These are phyloP conservation scores for Dinomys branickii DNA, from an alignment of 2,113 vertebrate species.

Conservation along the genomic window DNA sequence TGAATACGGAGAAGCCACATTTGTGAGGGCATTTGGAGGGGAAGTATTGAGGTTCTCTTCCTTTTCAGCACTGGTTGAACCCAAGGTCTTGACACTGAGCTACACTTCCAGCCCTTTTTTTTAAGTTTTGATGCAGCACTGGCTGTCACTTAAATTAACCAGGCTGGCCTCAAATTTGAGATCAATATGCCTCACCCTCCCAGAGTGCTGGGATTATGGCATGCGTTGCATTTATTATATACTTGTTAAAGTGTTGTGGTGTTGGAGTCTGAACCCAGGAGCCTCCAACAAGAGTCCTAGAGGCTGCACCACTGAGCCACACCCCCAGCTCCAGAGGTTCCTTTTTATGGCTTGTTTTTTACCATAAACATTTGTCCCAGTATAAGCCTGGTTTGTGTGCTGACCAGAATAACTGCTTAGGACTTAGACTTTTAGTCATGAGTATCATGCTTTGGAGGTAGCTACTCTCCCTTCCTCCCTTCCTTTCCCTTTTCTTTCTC, in stretches of 20 bases:
- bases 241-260: too few relatives aligned
- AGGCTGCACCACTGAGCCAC: background rate
- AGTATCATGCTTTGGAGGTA: background rate
- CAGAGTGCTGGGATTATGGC: background rate
- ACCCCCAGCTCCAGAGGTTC: background rate
- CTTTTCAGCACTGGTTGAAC: background rate
- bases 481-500: background rate
- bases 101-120: background rate
- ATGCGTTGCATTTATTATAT: background rate
- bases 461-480: background rate
- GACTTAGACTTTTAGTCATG: background rate
- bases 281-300: background rate
- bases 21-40: background rate
- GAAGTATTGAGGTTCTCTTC: background rate
- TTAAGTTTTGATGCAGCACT: background rate
- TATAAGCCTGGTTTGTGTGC: background rate
- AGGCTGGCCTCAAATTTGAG: background rate
- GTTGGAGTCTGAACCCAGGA: background rate
- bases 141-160: background rate
- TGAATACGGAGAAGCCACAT: background rate
- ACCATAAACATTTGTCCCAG: background rate
- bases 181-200: background rate
- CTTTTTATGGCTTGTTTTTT: constrained; percentile 20
- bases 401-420: background rate
- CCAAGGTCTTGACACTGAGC: background rate